phyloP scores from a whole-genome alignment of 2,797 vertebrate genomes.

The Lacerta bilineata region DNA sequence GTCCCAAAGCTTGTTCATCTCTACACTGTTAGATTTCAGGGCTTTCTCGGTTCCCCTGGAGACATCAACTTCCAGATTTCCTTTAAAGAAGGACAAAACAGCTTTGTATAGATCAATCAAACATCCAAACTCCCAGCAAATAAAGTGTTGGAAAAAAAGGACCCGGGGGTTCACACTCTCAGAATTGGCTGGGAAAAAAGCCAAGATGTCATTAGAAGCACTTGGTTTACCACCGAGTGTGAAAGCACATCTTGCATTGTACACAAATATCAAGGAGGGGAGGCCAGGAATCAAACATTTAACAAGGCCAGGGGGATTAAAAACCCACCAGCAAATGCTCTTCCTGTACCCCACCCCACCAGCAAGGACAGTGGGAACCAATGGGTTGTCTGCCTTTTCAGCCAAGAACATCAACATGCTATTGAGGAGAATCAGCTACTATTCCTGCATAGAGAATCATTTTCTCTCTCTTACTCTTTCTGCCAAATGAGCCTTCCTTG shows the following conservation, averaged over 20 bases:
- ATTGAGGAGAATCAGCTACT: slow-evolving; percentile 51
- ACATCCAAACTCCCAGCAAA: slow-evolving; percentile 51
- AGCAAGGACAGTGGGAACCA: slow-evolving; percentile 56
- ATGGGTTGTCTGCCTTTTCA: slow-evolving; percentile 44
- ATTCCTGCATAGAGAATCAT: slow-evolving; percentile 10
- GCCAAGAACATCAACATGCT: slow-evolving; percentile 27
- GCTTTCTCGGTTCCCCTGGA: slow-evolving; percentile 45
- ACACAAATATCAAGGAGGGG: slow-evolving; percentile 55
- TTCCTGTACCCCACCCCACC: slow-evolving; percentile 47
- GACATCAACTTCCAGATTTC: slow-evolving; percentile 41
- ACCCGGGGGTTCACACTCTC: slow-evolving; percentile 69
- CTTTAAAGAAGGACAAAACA: slow-evolving; percentile 62
- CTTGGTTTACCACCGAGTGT: slow-evolving; percentile 66
- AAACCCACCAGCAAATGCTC: slow-evolving; percentile 66
- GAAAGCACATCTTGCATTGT: slow-evolving; percentile 66
- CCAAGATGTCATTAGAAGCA: slow-evolving; percentile 77
- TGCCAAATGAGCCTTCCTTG: slow-evolving; percentile 76
- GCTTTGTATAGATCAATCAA: slow-evolving; percentile 65
- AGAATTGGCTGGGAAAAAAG: slow-evolving; percentile 74
- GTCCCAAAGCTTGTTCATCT: slow-evolving; percentile 42
- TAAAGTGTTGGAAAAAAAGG: slow-evolving; percentile 48
- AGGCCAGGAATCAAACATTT: slow-evolving; percentile 74
- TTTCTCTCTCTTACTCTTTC: slow-evolving; percentile 12
- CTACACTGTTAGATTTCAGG: slow-evolving; percentile 65
- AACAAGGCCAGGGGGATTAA: slow-evolving; percentile 70